Conservation (phyloP, 1,140 invertebrate genomes). For the Drosophila teissieri region DNA sequence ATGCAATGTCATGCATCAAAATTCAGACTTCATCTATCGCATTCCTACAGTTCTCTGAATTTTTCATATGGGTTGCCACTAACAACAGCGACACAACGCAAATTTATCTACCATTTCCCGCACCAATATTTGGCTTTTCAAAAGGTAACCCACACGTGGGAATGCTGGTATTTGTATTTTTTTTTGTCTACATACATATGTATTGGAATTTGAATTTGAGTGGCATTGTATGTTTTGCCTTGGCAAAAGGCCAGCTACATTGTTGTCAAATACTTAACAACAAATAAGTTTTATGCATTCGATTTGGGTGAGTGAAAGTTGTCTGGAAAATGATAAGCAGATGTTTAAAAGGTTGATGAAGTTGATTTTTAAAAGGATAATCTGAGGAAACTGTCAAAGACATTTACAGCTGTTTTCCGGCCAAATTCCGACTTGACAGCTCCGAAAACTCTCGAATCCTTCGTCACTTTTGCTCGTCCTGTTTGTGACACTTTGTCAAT, state of each 20-base stretch:
- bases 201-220: slow-evolving; percentile 29
- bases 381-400: slow-evolving; percentile 9
- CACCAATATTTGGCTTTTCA: slow-evolving; percentile 1
- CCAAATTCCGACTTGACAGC: slow-evolving; percentile 8
- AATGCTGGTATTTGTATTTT: slow-evolving; percentile 23
- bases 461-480: slow-evolving; percentile 29
- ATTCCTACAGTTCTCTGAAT: slow-evolving; percentile 23
- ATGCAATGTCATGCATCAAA: slow-evolving; percentile 20
- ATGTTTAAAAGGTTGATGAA: no score
- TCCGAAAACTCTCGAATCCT: neutral
- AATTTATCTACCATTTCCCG: slow-evolving; percentile 1
- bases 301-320: slow-evolving; percentile 1
- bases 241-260: slow-evolving; percentile 38
- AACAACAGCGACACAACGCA: slow-evolving; percentile 10
- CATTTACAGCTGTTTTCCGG: slow-evolving; percentile 13
- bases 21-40: slow-evolving; percentile 34
- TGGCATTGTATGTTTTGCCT: slow-evolving; percentile 23
- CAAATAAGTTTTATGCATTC: slow-evolving; percentile 13
- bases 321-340: neutral
- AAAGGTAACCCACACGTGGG: slow-evolving; percentile 27
- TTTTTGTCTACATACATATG: neutral
- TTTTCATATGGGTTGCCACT: slow-evolving; percentile 24
- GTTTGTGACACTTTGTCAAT: slow-evolving; percentile 40
- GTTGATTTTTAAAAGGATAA: neutral
- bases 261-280: slow-evolving; percentile 16